Evolutionary conservation across 2,888 invertebrate genomes (phyloP).

Genomic region (Ectemnius cavifrons): DNA sequence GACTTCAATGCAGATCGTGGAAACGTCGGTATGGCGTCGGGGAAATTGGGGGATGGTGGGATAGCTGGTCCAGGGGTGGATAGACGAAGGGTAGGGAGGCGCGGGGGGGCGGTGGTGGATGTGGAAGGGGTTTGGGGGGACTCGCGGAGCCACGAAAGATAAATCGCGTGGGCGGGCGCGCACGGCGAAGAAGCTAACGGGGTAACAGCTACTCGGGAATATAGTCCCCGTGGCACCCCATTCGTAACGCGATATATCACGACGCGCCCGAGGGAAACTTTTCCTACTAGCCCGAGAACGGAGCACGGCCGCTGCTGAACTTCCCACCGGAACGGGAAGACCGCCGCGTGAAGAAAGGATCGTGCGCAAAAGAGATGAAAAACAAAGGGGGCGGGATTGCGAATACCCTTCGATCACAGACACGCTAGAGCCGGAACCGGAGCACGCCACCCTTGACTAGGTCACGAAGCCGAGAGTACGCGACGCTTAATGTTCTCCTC

Average conservation of each 20-base stretch:
- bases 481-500: too few relatives aligned
- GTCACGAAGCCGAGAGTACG: slow-evolving; percentile 16
- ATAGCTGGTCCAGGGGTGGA: slow-evolving; percentile 14
- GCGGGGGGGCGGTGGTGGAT: not conserved
- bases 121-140: not conserved
- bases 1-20: slow-evolving; percentile 29
- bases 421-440: not conserved
- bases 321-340: slow-evolving; percentile 24
- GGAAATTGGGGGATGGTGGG: slow-evolving; percentile 16
- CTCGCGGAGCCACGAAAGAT: slow-evolving; percentile 57
- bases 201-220: slow-evolving; percentile 67
- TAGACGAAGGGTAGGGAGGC: not conserved
- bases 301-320: slow-evolving; percentile 10
- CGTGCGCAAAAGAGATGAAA: slow-evolving; percentile 29
- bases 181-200: slow-evolving; percentile 64
- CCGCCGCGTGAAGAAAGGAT: too few relatives aligned
- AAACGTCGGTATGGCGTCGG: slow-evolving; percentile 9
- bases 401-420: slow-evolving; percentile 16
- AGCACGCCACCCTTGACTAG: slow-evolving; percentile 30
- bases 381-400: slow-evolving; percentile 24
- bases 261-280: slow-evolving; percentile 50
- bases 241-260: slow-evolving; percentile 65
- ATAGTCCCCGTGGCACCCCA: slow-evolving; percentile 66
- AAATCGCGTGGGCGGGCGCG: slow-evolving; percentile 62
- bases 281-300: slow-evolving; percentile 35